These are phyloP conservation scores for Luffia ferchaultella DNA, from an alignment of 2,888 invertebrate genomes.

Conservation along the genomic window DNA sequence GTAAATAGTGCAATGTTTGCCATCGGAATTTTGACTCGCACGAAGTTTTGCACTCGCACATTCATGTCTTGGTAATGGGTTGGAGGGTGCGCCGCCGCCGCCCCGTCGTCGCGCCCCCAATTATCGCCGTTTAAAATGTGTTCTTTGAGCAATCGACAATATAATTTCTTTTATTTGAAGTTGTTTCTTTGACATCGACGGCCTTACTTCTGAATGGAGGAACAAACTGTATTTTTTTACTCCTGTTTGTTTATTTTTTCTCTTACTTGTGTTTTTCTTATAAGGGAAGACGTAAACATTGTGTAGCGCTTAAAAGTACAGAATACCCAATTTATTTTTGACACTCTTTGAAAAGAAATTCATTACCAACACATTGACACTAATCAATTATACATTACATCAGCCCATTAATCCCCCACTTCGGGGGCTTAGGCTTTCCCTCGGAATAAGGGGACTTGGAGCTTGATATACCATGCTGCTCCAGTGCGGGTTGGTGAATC, in stretches of 20 bases:
- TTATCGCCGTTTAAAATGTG: constrained; percentile 55
- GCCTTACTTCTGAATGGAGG: constrained; percentile 10
- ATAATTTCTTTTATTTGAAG: constrained; percentile 36
- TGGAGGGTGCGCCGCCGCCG: constrained; percentile 24
- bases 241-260: constrained; percentile 30
- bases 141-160: constrained; percentile 42
- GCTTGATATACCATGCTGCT: too few species aligned
- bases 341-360: constrained; percentile 42
- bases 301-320: constrained; percentile 34
- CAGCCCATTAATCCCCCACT: too few species aligned
- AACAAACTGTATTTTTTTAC: constrained; percentile 35
- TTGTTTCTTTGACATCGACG: constrained; percentile 9
- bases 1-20: constrained; percentile 55
- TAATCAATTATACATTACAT: too few species aligned
- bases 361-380: too few species aligned
- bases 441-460: too few species aligned
- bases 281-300: constrained; percentile 39
- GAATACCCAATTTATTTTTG: constrained; percentile 44
- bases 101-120: constrained; percentile 30
- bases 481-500: too few species aligned
- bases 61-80: constrained; percentile 50
- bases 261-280: constrained; percentile 32
- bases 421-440: too few species aligned
- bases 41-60: constrained; percentile 42
- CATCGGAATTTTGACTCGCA: constrained; percentile 47